Base-by-base conservation (phyloP, 23 tunicate species). In the Styela plicata region DNA sequence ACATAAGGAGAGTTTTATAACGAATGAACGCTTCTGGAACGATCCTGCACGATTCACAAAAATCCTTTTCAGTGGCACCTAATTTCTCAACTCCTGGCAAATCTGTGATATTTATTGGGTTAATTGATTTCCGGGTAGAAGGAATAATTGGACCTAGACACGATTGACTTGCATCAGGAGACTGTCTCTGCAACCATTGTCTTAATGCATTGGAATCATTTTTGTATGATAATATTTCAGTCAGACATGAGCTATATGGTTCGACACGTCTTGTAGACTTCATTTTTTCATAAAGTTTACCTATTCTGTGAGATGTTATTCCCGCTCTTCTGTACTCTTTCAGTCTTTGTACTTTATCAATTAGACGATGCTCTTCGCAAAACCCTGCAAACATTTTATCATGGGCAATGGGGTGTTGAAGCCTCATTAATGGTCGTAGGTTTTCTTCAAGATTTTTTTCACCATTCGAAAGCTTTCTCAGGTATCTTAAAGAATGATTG, bases 1-100 rank as follows among this genome's bases (percentile, higher is more conserved):
- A 63, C 2, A 86, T 64, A 66, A 91, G 79, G 0, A 85, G 78
- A 69, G 31, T 61, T 83, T 91, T 91, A 86, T 91, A 83, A 5
- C 83, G 7, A 0, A 91, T 75, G 64, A 74, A 91, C 22, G 97
- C 97, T 69, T 86, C 97, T 32, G 97, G 97, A 19, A 91, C 97
- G 1, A 91, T 63, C n/a, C 97, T 79, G 20, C 84, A 24, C 2
- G 62, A 69, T 34, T 90, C 82, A 44, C 97, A 91, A 78, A 91
- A 91, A 87, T 85, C 85, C 69, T 70, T 83, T 85, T 91, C 97
- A 20, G 18, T 79, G 7, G 82, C 37, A n/a, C 34, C 69, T 22
- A 91, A 90, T 28, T 91, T 91, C 35, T 91, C 90, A 0, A 86
- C 89, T 2, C 97, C 97, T 16, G 97, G 97, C 27, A 91, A 75